Evolutionary conservation across 2,888 invertebrate species (phyloP), one percentile per base, ranked within the genome.

Genomic region (Epinotia demarniana): DNA sequence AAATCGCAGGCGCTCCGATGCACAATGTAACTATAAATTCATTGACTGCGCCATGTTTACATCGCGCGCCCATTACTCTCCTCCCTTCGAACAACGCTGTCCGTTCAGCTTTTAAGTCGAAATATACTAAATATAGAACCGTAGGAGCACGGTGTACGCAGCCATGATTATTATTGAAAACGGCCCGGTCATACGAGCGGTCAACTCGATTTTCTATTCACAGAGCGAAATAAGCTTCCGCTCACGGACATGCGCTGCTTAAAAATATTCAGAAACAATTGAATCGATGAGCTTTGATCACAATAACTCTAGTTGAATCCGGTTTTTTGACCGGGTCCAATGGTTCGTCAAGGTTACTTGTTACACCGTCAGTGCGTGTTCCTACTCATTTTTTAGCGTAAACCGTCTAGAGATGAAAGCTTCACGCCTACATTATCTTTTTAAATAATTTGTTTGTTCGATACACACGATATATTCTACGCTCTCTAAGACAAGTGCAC

Each of bases 221-320:
- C 87, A 87, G 80, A 80, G 80, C 82, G 78, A 80, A 80, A 78
- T 80, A 80, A 81, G 85, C 90, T 92, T 93, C 93, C 93, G 80
- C 81, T 82, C 86, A 84, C 86, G 87, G 88, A 89, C 92, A 90
- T 90, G 90, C 84, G 81, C 78, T 81, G 91, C 86, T 87, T 92
- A 86, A 89, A 90, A 89, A 90, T 89, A 91, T 90, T 89, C 86
- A 87, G 85, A 82, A 81, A 80, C 79, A 81, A 79, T 79, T 74
- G 80, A 77, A 79, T 80, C 80, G 80, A 78, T 80, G 82, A 81
- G 86, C 85, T 86, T 85, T 83, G 81, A 80, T 82, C 82, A 79
- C 79, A 84, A 77, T 77, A 75, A 75, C 62, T 75, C 18, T 72
- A 75, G 75, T 72, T 62, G 72, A 72, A 72, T 75, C 75, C 75